Percentiles rank a stretch among this genome's conserved stretches.
Evolutionary conservation across 2,888 invertebrate species (phyloP).

Genomic region (Pocota personata): DNA sequence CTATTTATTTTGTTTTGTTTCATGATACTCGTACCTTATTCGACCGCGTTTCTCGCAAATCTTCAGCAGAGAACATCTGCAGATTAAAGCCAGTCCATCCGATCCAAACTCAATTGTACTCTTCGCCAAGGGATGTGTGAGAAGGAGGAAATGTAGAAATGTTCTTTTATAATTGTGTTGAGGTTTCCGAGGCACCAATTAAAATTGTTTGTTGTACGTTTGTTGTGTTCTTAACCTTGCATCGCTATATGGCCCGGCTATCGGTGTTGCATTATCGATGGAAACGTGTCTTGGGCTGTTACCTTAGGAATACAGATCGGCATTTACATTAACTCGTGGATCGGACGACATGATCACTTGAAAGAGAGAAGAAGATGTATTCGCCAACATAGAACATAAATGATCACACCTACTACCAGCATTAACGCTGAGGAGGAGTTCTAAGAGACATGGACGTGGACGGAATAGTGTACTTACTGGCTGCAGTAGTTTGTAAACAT

Average conservation of each 20-base stretch:
- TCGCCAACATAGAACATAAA: slow-evolving; percentile 46
- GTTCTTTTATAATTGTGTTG: slow-evolving; percentile 58
- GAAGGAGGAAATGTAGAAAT: slow-evolving; percentile 63
- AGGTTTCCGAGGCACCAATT: slow-evolving; percentile 61
- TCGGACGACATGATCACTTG: slow-evolving; percentile 46
- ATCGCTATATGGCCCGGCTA: not conserved
- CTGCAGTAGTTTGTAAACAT: slow-evolving; percentile 44
- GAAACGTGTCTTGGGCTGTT: slow-evolving; percentile 37
- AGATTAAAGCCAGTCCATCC: not conserved
- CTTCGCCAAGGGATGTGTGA: not conserved
- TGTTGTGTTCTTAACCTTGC: slow-evolving; percentile 46
- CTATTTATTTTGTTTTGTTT: not conserved
- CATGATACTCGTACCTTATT: not conserved
- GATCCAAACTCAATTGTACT: not conserved
- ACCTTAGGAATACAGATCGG: slow-evolving; percentile 36
- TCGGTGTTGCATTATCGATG: slow-evolving; percentile 65
- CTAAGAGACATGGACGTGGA: not conserved
- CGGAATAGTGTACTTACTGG: not conserved
- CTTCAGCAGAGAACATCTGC: not conserved
- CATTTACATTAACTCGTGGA: slow-evolving; percentile 47
- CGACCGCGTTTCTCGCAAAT: not conserved
- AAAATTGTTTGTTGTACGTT: slow-evolving; percentile 60
- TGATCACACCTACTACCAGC: slow-evolving; percentile 66
- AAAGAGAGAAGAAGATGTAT: slow-evolving; percentile 50
- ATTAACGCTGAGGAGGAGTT: not conserved